Evolutionary conservation across 2,888 invertebrate species (phyloP).

Genomic region (Idaea dimidiata): DNA sequence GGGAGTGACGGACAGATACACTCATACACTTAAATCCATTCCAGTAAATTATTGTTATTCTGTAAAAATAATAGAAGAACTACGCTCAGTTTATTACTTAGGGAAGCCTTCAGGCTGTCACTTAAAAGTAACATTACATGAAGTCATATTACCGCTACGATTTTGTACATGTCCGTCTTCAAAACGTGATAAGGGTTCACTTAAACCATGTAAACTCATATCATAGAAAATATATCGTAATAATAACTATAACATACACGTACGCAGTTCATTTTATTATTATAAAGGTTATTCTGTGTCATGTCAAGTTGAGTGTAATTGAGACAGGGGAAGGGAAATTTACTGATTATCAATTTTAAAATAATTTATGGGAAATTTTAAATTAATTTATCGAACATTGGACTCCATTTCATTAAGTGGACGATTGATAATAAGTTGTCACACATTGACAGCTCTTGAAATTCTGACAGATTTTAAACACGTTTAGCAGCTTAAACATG

Average conservation of each 20-base stretch:
- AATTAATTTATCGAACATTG: too few relatives aligned
- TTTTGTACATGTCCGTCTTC: slow-evolving; percentile 33
- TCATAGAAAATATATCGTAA: slow-evolving; percentile 36
- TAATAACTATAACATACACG: slow-evolving; percentile 34
- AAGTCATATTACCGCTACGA: slow-evolving; percentile 3
- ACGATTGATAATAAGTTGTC: too few relatives aligned
- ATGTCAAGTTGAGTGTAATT: slow-evolving; percentile 19
- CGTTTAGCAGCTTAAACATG: too few relatives aligned
- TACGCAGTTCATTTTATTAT: slow-evolving; percentile 14
- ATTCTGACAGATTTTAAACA: too few relatives aligned
- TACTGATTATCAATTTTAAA: not conserved
- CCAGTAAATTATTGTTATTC: not conserved
- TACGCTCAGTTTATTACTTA: not conserved
- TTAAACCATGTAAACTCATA: slow-evolving; percentile 37
- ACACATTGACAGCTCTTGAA: too few relatives aligned
- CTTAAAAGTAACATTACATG: slow-evolving; percentile 1
- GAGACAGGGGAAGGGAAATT: not conserved
- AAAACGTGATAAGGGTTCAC: slow-evolving; percentile 42
- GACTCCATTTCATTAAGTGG: too few relatives aligned
- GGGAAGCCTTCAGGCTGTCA: not conserved
- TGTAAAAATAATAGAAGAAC: not conserved
- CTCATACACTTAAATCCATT: not conserved
- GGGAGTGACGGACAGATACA: not conserved
- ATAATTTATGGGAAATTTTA: too few relatives aligned
- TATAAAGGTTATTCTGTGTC: slow-evolving; percentile 20